Base-by-base conservation (phyloP, 2,888 invertebrate genomes). In the Oscheius onirici region DNA sequence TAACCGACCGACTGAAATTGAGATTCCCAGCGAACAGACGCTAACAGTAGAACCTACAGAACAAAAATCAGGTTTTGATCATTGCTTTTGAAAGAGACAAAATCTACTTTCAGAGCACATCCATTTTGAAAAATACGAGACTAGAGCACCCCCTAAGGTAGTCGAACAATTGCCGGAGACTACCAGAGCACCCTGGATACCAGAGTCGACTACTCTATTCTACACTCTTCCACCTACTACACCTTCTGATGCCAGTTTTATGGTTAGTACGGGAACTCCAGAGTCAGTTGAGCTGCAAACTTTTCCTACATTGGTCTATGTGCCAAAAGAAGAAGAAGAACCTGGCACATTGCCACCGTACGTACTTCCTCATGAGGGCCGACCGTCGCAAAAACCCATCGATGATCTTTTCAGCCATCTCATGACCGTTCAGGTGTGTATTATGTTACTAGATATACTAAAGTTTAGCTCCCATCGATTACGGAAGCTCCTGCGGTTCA, bases 401-500 rank as follows among this genome's bases (percentile, higher is more conserved):
- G 49, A 63, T 34, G 63, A 46, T 8, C 34, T 63, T n/a, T 63
- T 63, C 49, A 46, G 20, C n/a, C 63, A 63, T 17, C 49, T 63
- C 46, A 63, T 63, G 63, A 63, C 63, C 11, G 49, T 63, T 5
- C 8, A 46, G 63, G 63, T 63, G 26, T n/a, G 6, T 43, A 11
- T 17, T 54, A 8, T 26, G n/a, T n/a, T n/a, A n/a, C n/a, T n/a
- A n/a, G 40, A n/a, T 3, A 57, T 28, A 57, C 10, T 17, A 40
- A 15, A 40, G 1, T 58, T 41, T n/a, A 58, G 58, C 20, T 58
- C 17, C 58, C 58, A 41, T 17, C 58, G 8, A 40, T 40, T n/a
- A 58, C 58, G 6, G 41, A 58, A 24, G 58, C 73, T 20, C 70
- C 73, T 34, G 3, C 34, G 34, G 34, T 34, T 26, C 70, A 57